Evolutionary conservation across 1,140 invertebrate genomes (phyloP).

Genomic region (Drosophila mayri): DNA sequence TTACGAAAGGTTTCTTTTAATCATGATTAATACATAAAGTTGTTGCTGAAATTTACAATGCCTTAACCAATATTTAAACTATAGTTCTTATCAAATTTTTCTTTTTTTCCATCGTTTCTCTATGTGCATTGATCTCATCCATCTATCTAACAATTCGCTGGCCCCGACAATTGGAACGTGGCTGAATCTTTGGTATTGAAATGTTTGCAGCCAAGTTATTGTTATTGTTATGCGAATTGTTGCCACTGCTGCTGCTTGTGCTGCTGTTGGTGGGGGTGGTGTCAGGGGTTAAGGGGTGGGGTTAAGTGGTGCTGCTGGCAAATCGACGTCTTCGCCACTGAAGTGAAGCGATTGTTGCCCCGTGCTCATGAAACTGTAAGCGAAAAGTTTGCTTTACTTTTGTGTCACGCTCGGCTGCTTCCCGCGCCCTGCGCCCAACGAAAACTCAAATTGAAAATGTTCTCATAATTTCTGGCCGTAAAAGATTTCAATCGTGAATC

Average conservation of each 20-base stretch:
- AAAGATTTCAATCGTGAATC: constrained; percentile 83
- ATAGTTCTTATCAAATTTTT: too few relatives aligned
- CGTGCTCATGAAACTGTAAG: constrained; percentile 77
- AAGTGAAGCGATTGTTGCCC: constrained; percentile 55
- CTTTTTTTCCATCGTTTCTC: neutral
- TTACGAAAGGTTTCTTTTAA: too few relatives aligned
- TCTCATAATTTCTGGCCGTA: constrained; percentile 79
- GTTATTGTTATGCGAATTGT: constrained; percentile 76
- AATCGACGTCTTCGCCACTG: constrained; percentile 68
- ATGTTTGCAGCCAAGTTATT: constrained; percentile 81
- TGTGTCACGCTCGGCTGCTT: constrained; percentile 80
- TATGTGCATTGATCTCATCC: constrained; percentile 21
- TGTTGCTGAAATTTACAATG: too few relatives aligned
- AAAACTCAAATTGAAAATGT: constrained; percentile 76
- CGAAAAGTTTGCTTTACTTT: constrained; percentile 82
- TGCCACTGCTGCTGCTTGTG: constrained; percentile 36
- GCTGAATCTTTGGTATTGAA: constrained; percentile 74
- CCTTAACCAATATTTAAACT: too few relatives aligned
- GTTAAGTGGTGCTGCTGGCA: constrained; percentile 46
- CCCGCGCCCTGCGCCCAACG: neutral
- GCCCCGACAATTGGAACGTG: constrained; percentile 73
- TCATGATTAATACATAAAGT: too few relatives aligned
- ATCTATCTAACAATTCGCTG: constrained; percentile 55
- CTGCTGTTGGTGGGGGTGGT: neutral
- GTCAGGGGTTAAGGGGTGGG: constrained; percentile 21